Conservation (phyloP, 2,888 invertebrate species). For the Dynastes tityus region DNA sequence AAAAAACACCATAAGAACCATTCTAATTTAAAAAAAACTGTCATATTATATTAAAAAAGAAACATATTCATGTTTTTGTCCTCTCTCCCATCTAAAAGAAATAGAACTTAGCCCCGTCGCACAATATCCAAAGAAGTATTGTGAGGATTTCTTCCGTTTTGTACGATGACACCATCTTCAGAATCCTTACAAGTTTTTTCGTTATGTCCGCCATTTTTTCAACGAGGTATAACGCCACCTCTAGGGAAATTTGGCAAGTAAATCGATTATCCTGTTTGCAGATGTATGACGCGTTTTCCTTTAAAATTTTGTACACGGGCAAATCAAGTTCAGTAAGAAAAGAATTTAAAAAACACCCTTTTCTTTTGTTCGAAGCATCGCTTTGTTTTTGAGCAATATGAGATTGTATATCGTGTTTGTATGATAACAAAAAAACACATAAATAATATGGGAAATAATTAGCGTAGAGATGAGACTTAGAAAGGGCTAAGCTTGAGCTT, state of each 20-base stretch:
- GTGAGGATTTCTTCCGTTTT: no score
- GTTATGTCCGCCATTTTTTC: neutral
- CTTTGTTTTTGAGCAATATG: slow-evolving; percentile 12
- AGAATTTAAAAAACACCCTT: neutral
- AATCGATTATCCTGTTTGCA: neutral
- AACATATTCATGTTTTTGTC: no score
- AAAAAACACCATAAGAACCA: slow-evolving; percentile 3
- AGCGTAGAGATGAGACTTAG: slow-evolving; percentile 2
- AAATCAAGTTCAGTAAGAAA: slow-evolving; percentile 17
- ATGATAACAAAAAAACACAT: slow-evolving; percentile 9
- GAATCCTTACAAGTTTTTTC: neutral
- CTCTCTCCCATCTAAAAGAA: no score
- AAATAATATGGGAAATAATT: slow-evolving; percentile 34
- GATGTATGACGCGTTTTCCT: neutral
- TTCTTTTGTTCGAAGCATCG: neutral
- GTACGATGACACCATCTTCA: neutral
- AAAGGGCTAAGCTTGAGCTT: slow-evolving; percentile 50
- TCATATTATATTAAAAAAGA: no score
- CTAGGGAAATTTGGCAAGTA: slow-evolving; percentile 18
- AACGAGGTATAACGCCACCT: slow-evolving; percentile 1
- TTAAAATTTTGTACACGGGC: slow-evolving; percentile 11
- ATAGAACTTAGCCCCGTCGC: no score
- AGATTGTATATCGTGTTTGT: neutral
- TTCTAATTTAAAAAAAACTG: neutral
- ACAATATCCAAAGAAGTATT: no score